Percentiles rank a stretch among this genome's conserved stretches.
Conservation (phyloP, 2,797 vertebrate species). For the Fistularia commersonii region DNA sequence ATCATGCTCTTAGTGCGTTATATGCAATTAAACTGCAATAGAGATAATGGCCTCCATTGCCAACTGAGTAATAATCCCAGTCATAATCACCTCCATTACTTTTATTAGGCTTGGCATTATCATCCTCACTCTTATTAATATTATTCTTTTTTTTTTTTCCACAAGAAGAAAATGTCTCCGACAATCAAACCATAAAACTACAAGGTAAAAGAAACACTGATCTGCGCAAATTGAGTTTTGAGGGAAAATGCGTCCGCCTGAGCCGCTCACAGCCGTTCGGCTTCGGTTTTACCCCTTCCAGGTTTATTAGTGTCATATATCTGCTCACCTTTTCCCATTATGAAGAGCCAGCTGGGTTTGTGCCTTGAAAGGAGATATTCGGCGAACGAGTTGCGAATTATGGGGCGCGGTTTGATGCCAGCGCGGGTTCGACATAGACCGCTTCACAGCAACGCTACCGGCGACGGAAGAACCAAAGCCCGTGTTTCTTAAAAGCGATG, state of each 20-base stretch:
- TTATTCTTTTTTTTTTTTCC: constrained; percentile 66
- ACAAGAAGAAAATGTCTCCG: constrained; percentile 55
- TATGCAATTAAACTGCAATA: constrained; percentile 84
- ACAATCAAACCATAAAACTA: constrained; percentile 55
- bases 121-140: constrained; percentile 74
- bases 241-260: constrained; percentile 20
- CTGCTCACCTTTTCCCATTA: too few species aligned
- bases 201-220: constrained; percentile 45
- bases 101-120: constrained; percentile 78
- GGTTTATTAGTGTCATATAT: too few species aligned
- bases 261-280: constrained; percentile 7
- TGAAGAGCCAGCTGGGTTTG: too few species aligned
- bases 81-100: constrained; percentile 81
- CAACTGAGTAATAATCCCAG: constrained; percentile 78
- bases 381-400: too few species aligned
- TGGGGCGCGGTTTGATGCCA: too few species aligned
- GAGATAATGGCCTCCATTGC: constrained; percentile 79
- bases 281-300: constrained; percentile 6
- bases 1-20: constrained; percentile 80
- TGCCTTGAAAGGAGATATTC: too few species aligned
- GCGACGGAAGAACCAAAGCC: too few species aligned
- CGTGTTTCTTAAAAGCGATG: too few species aligned
- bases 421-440: too few species aligned
- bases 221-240: constrained; percentile 29
- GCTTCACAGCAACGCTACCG: too few species aligned